Percentiles rank a stretch among this genome's conserved stretches.
Evolutionary conservation across 1,140 invertebrate genomes (phyloP).

Genomic region (Venustaconcha ellipsiformis): DNA sequence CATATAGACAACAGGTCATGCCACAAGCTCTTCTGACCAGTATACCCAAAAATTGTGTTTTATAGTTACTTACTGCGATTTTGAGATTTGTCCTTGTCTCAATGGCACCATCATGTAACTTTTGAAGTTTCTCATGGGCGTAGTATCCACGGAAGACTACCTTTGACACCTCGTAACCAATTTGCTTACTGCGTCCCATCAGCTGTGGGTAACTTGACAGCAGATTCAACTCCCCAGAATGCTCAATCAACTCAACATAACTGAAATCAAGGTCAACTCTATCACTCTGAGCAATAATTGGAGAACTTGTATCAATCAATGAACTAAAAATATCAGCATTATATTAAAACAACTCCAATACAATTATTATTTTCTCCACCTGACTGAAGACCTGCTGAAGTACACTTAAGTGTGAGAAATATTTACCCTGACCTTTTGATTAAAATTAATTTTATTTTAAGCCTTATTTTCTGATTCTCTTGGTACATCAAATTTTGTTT

Average conservation of each 20-base stretch:
- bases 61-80: conserved; percentile 51
- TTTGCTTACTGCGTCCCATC: conserved; percentile 53
- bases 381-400: too few relatives aligned
- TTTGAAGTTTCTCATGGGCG: conserved; percentile 62
- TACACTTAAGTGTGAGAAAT: too few relatives aligned
- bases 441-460: too few relatives aligned
- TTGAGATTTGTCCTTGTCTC: conserved; percentile 60
- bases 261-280: conserved; percentile 33
- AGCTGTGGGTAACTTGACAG: conserved; percentile 57
- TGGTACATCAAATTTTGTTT: too few relatives aligned
- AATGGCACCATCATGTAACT: conserved; percentile 62
- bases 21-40: too few relatives aligned
- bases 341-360: too few relatives aligned
- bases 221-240: conserved; percentile 60
- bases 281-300: neutral
- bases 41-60: neutral
- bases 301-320: neutral
- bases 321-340: neutral
- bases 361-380: too few relatives aligned
- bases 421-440: too few relatives aligned
- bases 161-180: conserved; percentile 64
- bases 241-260: conserved; percentile 66
- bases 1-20: too few relatives aligned
- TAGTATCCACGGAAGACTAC: conserved; percentile 66
- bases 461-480: too few relatives aligned